Conservation (phyloP, 2,113 vertebrate species). For the Melospiza melodia region DNA sequence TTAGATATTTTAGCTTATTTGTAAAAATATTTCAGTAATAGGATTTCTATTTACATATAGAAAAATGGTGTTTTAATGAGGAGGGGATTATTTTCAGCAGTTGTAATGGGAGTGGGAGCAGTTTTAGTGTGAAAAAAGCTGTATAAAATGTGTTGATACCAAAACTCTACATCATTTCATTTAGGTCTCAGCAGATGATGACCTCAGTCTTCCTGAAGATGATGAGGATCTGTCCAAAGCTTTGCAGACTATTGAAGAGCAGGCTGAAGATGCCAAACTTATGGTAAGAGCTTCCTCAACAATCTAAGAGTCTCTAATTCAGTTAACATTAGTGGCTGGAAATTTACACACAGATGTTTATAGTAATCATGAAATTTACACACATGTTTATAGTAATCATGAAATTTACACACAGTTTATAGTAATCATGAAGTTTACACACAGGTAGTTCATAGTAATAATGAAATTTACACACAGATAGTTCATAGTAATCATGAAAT, state of each 20-base stretch:
- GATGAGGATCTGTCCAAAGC: constrained; percentile 82
- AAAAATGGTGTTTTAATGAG: not conserved
- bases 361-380: not conserved
- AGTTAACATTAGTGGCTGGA: not conserved
- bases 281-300: constrained; percentile 52
- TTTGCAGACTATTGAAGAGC: constrained; percentile 70
- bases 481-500: not conserved
- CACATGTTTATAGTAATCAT: not conserved
- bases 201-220: constrained; percentile 74
- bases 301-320: not conserved
- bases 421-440: no score
- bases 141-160: not conserved
- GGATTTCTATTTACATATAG: not conserved
- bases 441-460: not conserved
- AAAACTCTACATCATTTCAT: not conserved
- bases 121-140: not conserved
- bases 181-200: constrained; percentile 76
- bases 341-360: not conserved
- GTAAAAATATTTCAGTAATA: not conserved
- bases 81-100: not conserved
- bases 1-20: not conserved
- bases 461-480: not conserved
- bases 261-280: constrained; percentile 50
- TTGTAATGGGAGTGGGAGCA: not conserved
- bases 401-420: not conserved